A percentile compares a stretch with the other conserved stretches of the same genome.
phyloP scores from a whole-genome alignment of 35 echinoderm and acorn worm species.

The Ophioderma brevispina region DNA sequence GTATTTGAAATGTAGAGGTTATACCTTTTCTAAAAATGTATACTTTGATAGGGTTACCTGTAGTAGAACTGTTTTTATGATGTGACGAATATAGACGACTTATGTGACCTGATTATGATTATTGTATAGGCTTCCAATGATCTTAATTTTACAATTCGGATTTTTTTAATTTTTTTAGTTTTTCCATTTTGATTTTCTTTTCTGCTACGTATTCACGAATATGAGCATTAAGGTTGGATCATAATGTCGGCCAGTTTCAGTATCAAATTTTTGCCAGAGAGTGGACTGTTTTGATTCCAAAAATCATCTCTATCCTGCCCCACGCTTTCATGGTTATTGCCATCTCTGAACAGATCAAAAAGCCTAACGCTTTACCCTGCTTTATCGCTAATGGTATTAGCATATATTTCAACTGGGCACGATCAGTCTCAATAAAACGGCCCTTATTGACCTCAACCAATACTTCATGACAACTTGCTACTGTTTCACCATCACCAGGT shows the following conservation, averaged over 20 bases:
- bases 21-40: too few species aligned
- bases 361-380: slow-evolving; percentile 24
- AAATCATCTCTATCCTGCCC: slow-evolving; percentile 22
- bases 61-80: too few species aligned
- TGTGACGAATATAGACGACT: too few species aligned
- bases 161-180: not conserved
- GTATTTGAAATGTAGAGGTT: too few species aligned
- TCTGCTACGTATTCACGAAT: slow-evolving; percentile 24
- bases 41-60: too few species aligned
- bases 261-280: slow-evolving; percentile 25
- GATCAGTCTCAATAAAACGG: slow-evolving; percentile 8
- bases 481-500: slow-evolving; percentile 27
- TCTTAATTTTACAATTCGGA: too few species aligned
- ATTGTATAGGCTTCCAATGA: too few species aligned
- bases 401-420: slow-evolving; percentile 37
- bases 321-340: slow-evolving; percentile 34
- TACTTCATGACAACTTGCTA: slow-evolving; percentile 22
- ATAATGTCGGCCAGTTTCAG: slow-evolving; percentile 20
- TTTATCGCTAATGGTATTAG: slow-evolving; percentile 31
- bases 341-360: slow-evolving; percentile 37
- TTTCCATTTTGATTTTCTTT: slow-evolving; percentile 7
- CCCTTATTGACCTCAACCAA: slow-evolving; percentile 32
- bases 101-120: too few species aligned
- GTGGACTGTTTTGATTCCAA: slow-evolving; percentile 20
- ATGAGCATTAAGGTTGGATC: slow-evolving; percentile 37